phyloP scores from a whole-genome alignment of 2,888 invertebrate species.

The Cyclophora punctaria region DNA sequence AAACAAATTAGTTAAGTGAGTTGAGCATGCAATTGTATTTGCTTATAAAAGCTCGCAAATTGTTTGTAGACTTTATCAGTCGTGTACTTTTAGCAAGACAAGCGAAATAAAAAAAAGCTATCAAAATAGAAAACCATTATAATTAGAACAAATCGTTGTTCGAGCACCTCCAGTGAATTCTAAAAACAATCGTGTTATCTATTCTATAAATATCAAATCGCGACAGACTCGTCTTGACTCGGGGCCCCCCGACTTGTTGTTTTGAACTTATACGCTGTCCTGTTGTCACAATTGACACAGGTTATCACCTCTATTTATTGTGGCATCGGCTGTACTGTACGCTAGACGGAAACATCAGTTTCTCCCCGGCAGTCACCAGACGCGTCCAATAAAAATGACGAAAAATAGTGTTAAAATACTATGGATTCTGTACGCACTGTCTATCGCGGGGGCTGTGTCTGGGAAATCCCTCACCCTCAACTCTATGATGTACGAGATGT shows the following conservation, averaged over 20 bases:
- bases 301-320: conserved; percentile 68
- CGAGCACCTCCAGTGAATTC: conserved; percentile 40
- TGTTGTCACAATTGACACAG: conserved; percentile 62
- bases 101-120: background rate
- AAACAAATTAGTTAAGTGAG: too few species aligned
- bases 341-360: conserved; percentile 62
- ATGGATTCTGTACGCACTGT: conserved; percentile 33
- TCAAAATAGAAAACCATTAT: conserved; percentile 16
- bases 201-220: conserved; percentile 60
- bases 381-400: conserved; percentile 37
- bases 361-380: conserved; percentile 32
- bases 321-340: conserved; percentile 37
- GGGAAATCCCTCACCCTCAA: conserved; percentile 38
- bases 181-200: conserved; percentile 54
- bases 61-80: too few species aligned
- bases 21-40: too few species aligned
- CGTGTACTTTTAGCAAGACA: too few species aligned
- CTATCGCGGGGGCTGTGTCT: conserved; percentile 32
- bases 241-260: conserved; percentile 57
- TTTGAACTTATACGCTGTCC: conserved; percentile 60
- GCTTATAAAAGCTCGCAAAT: too few species aligned
- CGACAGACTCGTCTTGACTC: conserved; percentile 50
- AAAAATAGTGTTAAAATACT: conserved; percentile 28
- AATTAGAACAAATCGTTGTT: conserved; percentile 12
- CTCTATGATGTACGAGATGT: conserved; percentile 37